Evolutionary conservation across 1,140 invertebrate species (phyloP).

Genomic region (Riptortus pedestris): DNA sequence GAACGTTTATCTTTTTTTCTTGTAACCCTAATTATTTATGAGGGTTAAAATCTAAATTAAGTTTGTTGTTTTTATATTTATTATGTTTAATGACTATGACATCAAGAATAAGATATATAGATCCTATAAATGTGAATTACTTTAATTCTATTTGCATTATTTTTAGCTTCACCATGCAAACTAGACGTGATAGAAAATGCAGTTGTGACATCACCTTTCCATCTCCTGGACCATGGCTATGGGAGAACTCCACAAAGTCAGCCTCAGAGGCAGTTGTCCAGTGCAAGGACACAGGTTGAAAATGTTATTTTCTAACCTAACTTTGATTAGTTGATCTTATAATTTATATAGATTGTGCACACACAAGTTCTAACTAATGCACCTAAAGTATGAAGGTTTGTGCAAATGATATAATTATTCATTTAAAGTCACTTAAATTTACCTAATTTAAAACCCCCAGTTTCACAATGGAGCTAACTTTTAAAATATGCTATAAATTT

Average conservation of each 20-base stretch:
- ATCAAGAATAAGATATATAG: too few species aligned
- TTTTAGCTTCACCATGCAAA: conserved; percentile 13
- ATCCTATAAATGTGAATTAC: too few species aligned
- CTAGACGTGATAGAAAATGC: conserved; percentile 16
- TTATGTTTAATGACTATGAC: too few species aligned
- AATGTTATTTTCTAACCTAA: conserved; percentile 1
- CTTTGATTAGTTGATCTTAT: conserved; percentile 2
- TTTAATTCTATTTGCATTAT: too few species aligned
- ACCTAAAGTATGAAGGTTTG: neutral
- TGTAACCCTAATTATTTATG: too few species aligned
- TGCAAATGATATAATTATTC: neutral
- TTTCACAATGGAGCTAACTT: neutral
- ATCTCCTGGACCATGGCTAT: conserved; percentile 74
- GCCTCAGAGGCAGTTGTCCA: conserved; percentile 44
- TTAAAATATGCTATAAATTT: too few species aligned
- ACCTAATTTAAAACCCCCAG: neutral
- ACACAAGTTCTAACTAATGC: neutral
- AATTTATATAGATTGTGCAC: neutral
- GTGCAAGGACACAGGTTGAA: conserved; percentile 42
- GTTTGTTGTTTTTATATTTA: too few species aligned
- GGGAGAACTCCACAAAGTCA: conserved; percentile 67
- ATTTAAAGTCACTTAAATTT: neutral
- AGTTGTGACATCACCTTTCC: conserved; percentile 47
- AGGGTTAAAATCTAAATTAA: too few species aligned
- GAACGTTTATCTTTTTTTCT: too few species aligned